Conservation (phyloP, 2,888 invertebrate species). For the Amiota minor region DNA sequence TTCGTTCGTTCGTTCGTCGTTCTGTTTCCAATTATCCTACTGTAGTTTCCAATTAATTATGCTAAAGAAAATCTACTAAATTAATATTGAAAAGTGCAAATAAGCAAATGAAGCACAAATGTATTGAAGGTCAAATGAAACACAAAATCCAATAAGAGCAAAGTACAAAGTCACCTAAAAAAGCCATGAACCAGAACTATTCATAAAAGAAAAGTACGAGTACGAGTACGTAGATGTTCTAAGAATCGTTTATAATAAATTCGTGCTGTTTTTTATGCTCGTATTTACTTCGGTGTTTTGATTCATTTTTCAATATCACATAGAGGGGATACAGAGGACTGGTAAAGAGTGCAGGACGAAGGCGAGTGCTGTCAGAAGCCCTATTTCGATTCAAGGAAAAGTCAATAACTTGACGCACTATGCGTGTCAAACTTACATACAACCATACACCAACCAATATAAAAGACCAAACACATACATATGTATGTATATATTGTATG, state of each 20-base stretch:
- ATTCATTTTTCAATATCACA: too few relatives aligned
- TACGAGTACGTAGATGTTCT: too few relatives aligned
- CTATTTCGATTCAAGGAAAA: conserved; percentile 18
- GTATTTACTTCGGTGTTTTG: conserved; percentile 22
- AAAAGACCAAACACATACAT: too few relatives aligned
- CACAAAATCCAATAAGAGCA: background rate
- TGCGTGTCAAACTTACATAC: conserved; percentile 61
- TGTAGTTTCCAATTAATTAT: conserved; percentile 42
- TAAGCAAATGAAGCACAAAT: conserved; percentile 40
- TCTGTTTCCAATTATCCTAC: conserved; percentile 44
- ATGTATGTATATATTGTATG: too few relatives aligned
- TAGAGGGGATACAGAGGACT: too few relatives aligned
- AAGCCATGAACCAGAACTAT: background rate
- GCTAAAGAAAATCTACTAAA: background rate
- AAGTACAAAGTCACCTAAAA: background rate
- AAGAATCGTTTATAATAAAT: too few relatives aligned
- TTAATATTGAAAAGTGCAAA: background rate
- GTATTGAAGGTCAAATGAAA: conserved; percentile 21
- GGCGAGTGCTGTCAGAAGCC: background rate
- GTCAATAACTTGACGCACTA: conserved; percentile 48
- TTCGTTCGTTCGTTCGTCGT: background rate
- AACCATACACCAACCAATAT: too few relatives aligned
- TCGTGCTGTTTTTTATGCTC: background rate
- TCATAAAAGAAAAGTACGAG: too few relatives aligned
- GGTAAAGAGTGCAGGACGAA: background rate